Evolutionary conservation across 53 echinoderm and acorn worm genomes (phyloP), one percentile per base, ranked within the genome.

Genomic region (Zoroaster sp.): DNA sequence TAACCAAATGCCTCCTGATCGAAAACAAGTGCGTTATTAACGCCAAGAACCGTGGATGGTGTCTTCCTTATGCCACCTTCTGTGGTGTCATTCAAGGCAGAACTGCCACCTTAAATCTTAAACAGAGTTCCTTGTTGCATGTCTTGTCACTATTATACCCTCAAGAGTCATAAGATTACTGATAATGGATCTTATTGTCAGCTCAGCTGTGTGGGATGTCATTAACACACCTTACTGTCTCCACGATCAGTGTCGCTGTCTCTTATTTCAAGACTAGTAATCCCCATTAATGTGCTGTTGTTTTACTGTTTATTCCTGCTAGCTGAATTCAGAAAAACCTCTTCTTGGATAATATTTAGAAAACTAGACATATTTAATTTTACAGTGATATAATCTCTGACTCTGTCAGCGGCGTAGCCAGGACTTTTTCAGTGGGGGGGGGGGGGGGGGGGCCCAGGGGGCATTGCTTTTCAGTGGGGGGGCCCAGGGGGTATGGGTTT

Each of bases 1-100:
- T 73, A 6, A 1, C 43, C 40, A 21, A 41, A 18, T 11, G 9
- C 38, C 40, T 13, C 4, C 44, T 28, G 1, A 13, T 51, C 14
- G 47, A 45, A 76, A 76, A 47, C 51, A 51, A 21, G 76, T 76
- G 46, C 32, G 47, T 76, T 76, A 51, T 76, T 76, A 35, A 76
- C 47, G 52, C 12, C 13, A 0, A 31, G 34, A 8, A 5, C 51
- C 23, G 18, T 76, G 76, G 42, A 32, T 32, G 52, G 35, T 49
- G 45, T 46, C 49, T 9, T 4, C 35, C 18, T 31, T 47, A 13
- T 46, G 47, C 32, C 23, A 15, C 34, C 17, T 14, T 34, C 33
- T 46, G 28, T 46, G 44, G 15, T 33, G 30, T 14, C 45, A 15
- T 45, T 15, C 33, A 33, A 31, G 11, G 21, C 36, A 73, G 38